These are phyloP conservation scores for Aculops lycopersici DNA, from an alignment of 1,140 invertebrate genomes.

Conservation along the genomic window DNA sequence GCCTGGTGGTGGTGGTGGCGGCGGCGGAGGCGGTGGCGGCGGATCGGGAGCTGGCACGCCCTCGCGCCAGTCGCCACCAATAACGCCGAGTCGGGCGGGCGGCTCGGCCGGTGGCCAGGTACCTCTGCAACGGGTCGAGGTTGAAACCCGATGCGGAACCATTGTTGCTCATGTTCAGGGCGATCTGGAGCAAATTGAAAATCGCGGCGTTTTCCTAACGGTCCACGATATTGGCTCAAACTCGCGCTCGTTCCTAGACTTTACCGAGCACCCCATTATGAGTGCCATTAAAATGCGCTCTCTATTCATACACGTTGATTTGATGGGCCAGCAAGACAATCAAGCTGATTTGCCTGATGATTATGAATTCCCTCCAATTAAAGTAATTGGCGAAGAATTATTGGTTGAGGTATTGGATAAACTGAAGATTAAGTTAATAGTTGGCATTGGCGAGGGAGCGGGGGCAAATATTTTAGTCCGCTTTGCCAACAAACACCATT, in stretches of 20 bases:
- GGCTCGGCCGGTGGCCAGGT: too few species aligned
- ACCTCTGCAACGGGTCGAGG: background rate
- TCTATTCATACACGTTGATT: constrained; percentile 54
- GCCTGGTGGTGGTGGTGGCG: too few species aligned
- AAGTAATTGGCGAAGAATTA: constrained; percentile 46
- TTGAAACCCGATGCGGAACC: constrained; percentile 5
- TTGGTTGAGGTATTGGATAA: constrained; percentile 19
- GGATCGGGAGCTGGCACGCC: too few species aligned
- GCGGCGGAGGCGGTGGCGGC: too few species aligned
- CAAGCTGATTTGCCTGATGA: constrained; percentile 29
- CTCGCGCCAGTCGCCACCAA: too few species aligned
- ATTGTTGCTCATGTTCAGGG: constrained; percentile 7
- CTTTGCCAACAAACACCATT: constrained; percentile 28
- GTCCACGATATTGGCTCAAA: constrained; percentile 11
- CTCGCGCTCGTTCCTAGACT: constrained; percentile 2
- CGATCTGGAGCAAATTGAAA: constrained; percentile 2
- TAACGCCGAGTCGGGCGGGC: too few species aligned
- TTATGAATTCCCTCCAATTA: constrained; percentile 46
- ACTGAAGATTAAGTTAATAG: constrained; percentile 11
- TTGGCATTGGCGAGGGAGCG: constrained; percentile 13
- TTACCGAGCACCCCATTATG: constrained; percentile 35
- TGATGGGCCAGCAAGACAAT: constrained; percentile 55
- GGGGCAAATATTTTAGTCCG: constrained; percentile 13
- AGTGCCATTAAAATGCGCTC: constrained; percentile 44
- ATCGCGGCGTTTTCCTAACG: constrained; percentile 9